Base-by-base conservation (phyloP, 2,888 invertebrate species). In the Zygogramma bicolorata region DNA sequence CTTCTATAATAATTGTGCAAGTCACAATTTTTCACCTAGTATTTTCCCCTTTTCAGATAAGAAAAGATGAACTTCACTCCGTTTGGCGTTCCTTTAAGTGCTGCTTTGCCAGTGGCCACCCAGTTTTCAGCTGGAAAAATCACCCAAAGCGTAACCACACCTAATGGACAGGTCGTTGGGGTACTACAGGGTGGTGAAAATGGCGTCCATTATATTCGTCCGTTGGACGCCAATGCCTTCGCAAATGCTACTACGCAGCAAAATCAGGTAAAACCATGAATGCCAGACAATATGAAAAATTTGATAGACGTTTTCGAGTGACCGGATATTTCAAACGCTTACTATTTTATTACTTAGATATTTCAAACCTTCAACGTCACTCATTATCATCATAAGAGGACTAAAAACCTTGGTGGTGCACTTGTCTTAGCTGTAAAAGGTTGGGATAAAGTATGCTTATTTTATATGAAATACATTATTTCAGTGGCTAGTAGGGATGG, bases 131-230 rank as follows among this genome's bases (percentile, higher is more conserved):
- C 92, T 1, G 87, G 88, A 40, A 94, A 94, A 85, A 90, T 92
- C 73, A 89, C 94, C 61, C 94, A 94, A 85, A 93, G 93, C 84
- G 90, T 92, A 80, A 89, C 91, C 0, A 90, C 92, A 4, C 88
- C 92, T 38, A 90, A 89, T 70, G 91, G 91, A 67, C 93, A 93
- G 89, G 92, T 94, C 59, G 92, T 94, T 27, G 92, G 93, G 2
- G 91, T 93, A 79, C 88, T 94, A 8, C 91, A 91, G 66, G 90
- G 90, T 10, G 92, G 93, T 77, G 92, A 93, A 80, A 93, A 93
- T 31, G 93, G 93, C 4, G 91, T 94, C 53, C 94, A 94, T 84
- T 94, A 94, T 84, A 89, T 94, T 77, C 90, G 93, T 61, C 91
- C 91, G 0, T 86, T 91, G 53, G 91, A 91, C 80, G 88, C 90